Conservation (phyloP, 2,113 vertebrate species). For the Conger conger region DNA sequence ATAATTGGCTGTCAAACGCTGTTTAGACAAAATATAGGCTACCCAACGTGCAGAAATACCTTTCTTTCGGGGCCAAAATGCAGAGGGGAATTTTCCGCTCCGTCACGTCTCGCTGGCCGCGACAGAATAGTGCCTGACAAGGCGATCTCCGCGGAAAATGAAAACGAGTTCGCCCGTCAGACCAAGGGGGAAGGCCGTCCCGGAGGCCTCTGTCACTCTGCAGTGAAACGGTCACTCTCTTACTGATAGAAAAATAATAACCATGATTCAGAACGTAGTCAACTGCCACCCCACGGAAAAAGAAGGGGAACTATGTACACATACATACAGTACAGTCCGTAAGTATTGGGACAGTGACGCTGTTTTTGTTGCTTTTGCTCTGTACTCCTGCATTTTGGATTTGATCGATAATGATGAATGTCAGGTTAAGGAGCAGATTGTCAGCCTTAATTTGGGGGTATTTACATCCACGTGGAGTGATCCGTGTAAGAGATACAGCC, state of each 20-base stretch:
- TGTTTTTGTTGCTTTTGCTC: no score
- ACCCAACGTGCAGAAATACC: not conserved
- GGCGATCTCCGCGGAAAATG: slow-evolving; percentile 7
- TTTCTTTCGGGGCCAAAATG: not conserved
- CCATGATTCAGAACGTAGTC: not conserved
- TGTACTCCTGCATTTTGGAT: no score
- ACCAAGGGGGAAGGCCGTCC: not conserved
- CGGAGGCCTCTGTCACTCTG: not conserved
- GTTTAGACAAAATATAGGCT: slow-evolving; percentile 14
- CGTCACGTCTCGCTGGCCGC: not conserved
- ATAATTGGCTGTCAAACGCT: slow-evolving; percentile 17
- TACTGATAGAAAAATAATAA: not conserved
- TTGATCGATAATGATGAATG: no score
- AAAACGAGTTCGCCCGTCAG: not conserved
- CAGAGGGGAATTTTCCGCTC: not conserved
- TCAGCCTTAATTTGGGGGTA: no score
- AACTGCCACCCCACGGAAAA: not conserved
- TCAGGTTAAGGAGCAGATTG: no score
- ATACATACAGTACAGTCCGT: no score
- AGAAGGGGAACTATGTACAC: no score
- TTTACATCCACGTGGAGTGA: no score
- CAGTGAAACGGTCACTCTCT: not conserved
- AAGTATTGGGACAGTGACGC: no score
- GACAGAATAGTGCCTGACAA: not conserved
- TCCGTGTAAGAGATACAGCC: no score